phyloP scores from a whole-genome alignment of 1,140 invertebrate genomes.

The Drosophila biarmipes region DNA sequence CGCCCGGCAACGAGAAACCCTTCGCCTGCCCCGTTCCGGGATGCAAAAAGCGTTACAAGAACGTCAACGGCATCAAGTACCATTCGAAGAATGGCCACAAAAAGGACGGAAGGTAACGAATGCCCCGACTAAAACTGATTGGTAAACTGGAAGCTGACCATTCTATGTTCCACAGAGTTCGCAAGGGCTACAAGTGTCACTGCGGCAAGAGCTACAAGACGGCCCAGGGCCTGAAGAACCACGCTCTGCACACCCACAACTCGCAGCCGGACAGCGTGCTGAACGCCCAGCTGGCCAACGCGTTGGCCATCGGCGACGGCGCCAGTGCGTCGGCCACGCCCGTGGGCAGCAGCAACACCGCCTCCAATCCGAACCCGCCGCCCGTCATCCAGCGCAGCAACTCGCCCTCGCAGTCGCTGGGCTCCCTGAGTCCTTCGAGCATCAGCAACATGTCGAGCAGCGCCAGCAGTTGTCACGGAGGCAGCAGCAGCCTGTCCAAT shows the following conservation, averaged over 20 bases:
- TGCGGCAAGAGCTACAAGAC: constrained; percentile 94
- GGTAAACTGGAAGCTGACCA: neutral
- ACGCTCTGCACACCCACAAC: constrained; percentile 87
- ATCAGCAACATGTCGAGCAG: constrained; percentile 83
- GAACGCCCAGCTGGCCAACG: constrained; percentile 66
- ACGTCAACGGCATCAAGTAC: constrained; percentile 95
- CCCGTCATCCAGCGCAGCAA: constrained; percentile 71
- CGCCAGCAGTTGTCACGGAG: constrained; percentile 77
- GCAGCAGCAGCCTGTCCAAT: constrained; percentile 60
- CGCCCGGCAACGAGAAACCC: constrained; percentile 88
- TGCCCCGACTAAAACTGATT: neutral
- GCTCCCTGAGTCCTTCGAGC: constrained; percentile 82
- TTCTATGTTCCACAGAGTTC: constrained; percentile 86
- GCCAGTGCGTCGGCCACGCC: constrained; percentile 19
- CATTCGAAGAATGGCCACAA: constrained; percentile 94
- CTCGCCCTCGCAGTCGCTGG: constrained; percentile 81
- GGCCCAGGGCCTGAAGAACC: constrained; percentile 90
- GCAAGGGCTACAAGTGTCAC: constrained; percentile 91
- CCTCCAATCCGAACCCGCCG: constrained; percentile 32
- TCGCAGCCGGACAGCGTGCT: constrained; percentile 74
- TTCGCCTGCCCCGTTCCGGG: constrained; percentile 93
- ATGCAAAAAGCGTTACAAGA: constrained; percentile 94
- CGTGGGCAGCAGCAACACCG: constrained; percentile 16
- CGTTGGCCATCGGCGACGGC: constrained; percentile 23
- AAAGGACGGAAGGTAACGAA: constrained; percentile 90